A percentile compares a stretch with the other conserved stretches of the same genome.
These are phyloP conservation scores for Hylyphantes graminicola DNA, from an alignment of 1,140 invertebrate genomes.

Conservation along the genomic window DNA sequence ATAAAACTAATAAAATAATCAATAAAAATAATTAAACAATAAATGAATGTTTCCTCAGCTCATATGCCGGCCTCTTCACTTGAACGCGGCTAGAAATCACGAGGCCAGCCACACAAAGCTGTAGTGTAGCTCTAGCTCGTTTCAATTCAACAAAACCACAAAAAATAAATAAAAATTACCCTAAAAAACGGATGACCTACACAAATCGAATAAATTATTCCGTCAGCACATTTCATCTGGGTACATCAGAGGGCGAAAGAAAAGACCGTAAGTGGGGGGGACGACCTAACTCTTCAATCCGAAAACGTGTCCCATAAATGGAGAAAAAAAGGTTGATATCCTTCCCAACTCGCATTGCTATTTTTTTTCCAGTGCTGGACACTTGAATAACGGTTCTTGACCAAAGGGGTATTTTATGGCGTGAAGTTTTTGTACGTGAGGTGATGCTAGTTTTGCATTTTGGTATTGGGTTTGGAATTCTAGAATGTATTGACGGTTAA, in stretches of 20 bases:
- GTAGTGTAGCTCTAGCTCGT: no score
- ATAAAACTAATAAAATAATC: no score
- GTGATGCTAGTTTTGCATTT: neutral
- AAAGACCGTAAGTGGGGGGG: neutral
- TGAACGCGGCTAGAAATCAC: no score
- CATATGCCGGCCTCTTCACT: no score
- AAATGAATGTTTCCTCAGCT: no score
- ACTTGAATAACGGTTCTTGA: conserved; percentile 16
- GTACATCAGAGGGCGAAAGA: neutral
- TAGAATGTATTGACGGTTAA: no score
- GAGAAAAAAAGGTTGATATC: conserved; percentile 37
- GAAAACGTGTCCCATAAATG: conserved; percentile 44
- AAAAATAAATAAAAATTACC: no score
- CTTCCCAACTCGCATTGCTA: conserved; percentile 1
- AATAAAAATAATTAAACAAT: no score
- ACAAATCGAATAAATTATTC: conserved; percentile 43
- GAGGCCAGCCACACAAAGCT: no score
- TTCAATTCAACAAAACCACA: no score
- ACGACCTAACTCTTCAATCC: conserved; percentile 20
- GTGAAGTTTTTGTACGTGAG: neutral
- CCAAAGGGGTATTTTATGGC: conserved; percentile 11
- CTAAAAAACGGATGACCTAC: neutral
- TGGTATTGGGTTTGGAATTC: no score
- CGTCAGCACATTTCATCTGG: conserved; percentile 37
- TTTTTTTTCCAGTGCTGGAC: conserved; percentile 16